Percentiles rank a stretch among this genome's conserved stretches.
Conservation (phyloP, 2,113 vertebrate genomes). For the Vicugna pacos region DNA sequence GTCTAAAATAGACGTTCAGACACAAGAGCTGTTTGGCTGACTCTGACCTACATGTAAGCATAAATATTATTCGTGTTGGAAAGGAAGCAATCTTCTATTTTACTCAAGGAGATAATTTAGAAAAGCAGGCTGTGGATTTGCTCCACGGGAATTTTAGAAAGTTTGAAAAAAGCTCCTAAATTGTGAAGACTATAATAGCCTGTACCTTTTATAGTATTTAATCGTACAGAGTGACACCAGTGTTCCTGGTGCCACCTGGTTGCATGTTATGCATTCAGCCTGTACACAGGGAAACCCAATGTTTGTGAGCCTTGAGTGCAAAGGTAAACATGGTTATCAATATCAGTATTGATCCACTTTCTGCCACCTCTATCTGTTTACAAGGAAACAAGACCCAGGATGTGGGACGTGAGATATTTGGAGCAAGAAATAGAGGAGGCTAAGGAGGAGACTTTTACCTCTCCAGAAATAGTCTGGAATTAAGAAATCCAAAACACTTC, state of each 20-base stretch:
- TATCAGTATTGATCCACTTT: not conserved
- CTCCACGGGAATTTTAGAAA: constrained; percentile 27
- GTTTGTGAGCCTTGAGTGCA: not conserved
- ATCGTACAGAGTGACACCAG: not conserved
- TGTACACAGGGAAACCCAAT: not conserved
- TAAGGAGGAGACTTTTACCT: not conserved
- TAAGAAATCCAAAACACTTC: not conserved
- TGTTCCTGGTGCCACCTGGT: not conserved
- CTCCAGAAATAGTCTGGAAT: not conserved
- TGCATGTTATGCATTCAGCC: no score
- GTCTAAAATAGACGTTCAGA: constrained; percentile 79
- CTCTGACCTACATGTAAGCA: constrained; percentile 78
- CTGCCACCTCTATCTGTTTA: not conserved
- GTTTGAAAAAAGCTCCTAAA: constrained; percentile 29
- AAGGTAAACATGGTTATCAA: not conserved
- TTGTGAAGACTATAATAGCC: not conserved
- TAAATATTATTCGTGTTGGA: constrained; percentile 74
- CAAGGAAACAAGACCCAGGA: not conserved
- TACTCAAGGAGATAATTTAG: constrained; percentile 34
- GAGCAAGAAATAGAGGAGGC: not conserved
- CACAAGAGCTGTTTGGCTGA: constrained; percentile 72
- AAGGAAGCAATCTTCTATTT: constrained; percentile 56
- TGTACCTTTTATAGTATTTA: not conserved
- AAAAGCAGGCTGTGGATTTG: not conserved
- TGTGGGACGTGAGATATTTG: not conserved